These are phyloP conservation scores for Percopsis transmontana DNA, from an alignment of 2,113 vertebrate genomes.

Conservation along the genomic window DNA sequence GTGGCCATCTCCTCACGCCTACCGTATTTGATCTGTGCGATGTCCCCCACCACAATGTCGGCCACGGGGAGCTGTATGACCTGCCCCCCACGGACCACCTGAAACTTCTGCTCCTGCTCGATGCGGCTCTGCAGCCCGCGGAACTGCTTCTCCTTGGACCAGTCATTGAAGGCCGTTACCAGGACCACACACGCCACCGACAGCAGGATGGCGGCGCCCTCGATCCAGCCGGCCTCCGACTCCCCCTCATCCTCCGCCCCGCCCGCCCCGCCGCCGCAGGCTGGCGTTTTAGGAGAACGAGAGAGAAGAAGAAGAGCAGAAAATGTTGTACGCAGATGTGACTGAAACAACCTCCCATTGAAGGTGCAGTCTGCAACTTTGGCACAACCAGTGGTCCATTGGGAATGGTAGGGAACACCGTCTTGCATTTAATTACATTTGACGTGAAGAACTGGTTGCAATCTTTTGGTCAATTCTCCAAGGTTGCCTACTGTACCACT, in stretches of 20 bases:
- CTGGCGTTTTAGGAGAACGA: slow-evolving; percentile 63
- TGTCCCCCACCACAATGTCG: slow-evolving; percentile 94
- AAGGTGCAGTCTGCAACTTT: too few species aligned
- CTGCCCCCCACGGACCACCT: slow-evolving; percentile 89
- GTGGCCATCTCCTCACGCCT: slow-evolving; percentile 44
- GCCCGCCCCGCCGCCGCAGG: slow-evolving; percentile 80
- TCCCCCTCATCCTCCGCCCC: slow-evolving; percentile 93
- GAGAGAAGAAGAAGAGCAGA: background rate
- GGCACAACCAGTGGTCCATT: too few species aligned
- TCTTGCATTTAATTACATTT: too few species aligned
- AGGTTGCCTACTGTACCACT: background rate
- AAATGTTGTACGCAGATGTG: too few species aligned
- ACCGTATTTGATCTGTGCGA: slow-evolving; percentile 98
- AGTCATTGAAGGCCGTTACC: slow-evolving; percentile 98
- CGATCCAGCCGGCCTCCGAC: slow-evolving; percentile 96
- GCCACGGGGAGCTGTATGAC: slow-evolving; percentile 96
- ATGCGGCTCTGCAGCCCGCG: slow-evolving; percentile 97
- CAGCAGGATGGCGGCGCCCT: slow-evolving; percentile 95
- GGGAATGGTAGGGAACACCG: too few species aligned
- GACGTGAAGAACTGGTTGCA: too few species aligned
- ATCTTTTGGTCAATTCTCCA: too few species aligned
- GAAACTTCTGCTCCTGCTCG: slow-evolving; percentile 99
- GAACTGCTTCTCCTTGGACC: slow-evolving; percentile 99
- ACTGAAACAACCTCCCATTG: too few species aligned
- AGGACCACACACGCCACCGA: slow-evolving; percentile 97